phyloP scores from a whole-genome alignment of 2,797 vertebrate species.

The Ficedula albicollis region DNA sequence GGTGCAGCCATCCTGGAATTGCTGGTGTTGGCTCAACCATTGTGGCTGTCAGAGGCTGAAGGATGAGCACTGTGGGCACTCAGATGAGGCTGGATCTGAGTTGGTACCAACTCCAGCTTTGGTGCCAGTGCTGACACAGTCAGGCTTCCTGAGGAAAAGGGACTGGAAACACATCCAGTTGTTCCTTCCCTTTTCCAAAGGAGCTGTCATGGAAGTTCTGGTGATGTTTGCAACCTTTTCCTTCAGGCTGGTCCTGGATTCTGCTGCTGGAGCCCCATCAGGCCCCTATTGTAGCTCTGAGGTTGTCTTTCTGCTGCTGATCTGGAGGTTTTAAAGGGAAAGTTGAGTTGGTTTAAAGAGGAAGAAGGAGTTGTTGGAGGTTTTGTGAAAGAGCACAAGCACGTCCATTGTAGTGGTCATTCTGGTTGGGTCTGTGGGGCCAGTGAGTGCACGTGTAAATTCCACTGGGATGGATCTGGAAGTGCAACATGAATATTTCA shows the following conservation, averaged over 20 bases:
- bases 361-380: rapidly evolving
- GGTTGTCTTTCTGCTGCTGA: not conserved
- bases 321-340: not conserved
- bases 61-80: not conserved
- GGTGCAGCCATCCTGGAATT: not conserved
- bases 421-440: not conserved
- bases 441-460: rapidly evolving
- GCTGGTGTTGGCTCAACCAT: rapidly evolving
- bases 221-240: not conserved
- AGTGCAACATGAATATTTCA: not conserved
- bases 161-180: not conserved
- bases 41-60: rapidly evolving
- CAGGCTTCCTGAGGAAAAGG: not conserved
- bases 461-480: not conserved
- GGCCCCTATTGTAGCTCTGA: not conserved
- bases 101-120: not conserved
- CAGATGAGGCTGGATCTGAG: not conserved
- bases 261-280: not conserved
- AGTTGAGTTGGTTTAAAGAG: not conserved
- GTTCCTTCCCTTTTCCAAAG: not conserved
- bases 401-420: rapidly evolving
- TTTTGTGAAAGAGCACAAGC: not conserved
- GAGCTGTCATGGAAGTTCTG: not conserved
- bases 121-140: not conserved
- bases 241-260: not conserved